Conservation (phyloP, 2,888 invertebrate species). For the Diachrysia chrysitis region DNA sequence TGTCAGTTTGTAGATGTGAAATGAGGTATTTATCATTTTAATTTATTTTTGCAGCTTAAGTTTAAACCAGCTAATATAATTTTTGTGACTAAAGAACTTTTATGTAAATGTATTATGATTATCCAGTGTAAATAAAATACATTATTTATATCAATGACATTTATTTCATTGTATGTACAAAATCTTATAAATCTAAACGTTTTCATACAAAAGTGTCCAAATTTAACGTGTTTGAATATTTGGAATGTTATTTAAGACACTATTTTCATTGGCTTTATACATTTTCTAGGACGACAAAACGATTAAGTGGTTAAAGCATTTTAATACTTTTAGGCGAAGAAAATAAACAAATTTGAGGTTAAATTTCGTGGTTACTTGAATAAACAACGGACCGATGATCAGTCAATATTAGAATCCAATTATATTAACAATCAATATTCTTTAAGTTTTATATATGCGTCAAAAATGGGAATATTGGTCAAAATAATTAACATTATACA, state of each 20-base stretch:
- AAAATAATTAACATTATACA: slow-evolving; percentile 77
- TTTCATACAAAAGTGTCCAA: slow-evolving; percentile 89
- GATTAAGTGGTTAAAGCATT: slow-evolving; percentile 78
- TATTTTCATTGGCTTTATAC: slow-evolving; percentile 84
- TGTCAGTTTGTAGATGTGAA: background rate
- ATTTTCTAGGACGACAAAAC: slow-evolving; percentile 77
- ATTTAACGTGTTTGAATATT: slow-evolving; percentile 85
- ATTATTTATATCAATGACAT: slow-evolving; percentile 85
- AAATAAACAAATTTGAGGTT: slow-evolving; percentile 61
- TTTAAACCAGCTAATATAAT: no score
- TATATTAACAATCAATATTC: slow-evolving; percentile 48
- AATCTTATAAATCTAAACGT: slow-evolving; percentile 87
- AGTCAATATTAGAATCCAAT: slow-evolving; percentile 56
- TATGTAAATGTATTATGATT: slow-evolving; percentile 18
- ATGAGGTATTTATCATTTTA: background rate
- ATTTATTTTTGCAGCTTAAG: no score
- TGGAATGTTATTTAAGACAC: slow-evolving; percentile 88
- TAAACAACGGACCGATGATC: slow-evolving; percentile 46
- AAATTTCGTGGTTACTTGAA: slow-evolving; percentile 50
- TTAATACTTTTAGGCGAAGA: slow-evolving; percentile 64
- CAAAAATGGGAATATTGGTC: slow-evolving; percentile 77
- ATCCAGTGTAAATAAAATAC: slow-evolving; percentile 57
- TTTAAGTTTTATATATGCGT: slow-evolving; percentile 54
- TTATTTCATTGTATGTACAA: slow-evolving; percentile 89
- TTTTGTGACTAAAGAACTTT: background rate